These are phyloP conservation scores for Helicolenus hilgendorfi DNA, from an alignment of 2,797 vertebrate genomes.

Conservation along the genomic window DNA sequence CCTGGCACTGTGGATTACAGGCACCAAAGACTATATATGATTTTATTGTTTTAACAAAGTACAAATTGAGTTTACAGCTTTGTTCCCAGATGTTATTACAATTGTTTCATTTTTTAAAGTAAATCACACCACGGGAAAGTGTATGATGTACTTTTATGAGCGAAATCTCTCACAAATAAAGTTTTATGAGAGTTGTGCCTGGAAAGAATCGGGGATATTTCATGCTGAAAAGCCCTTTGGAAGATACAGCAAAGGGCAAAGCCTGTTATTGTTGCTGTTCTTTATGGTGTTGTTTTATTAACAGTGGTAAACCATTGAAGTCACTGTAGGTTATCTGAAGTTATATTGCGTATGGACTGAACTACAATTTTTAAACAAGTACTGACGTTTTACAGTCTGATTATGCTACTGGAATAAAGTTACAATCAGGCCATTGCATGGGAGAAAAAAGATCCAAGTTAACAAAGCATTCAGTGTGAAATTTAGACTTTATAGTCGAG, in stretches of 20 bases:
- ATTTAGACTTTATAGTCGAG: background rate
- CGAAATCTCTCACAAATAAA: conserved; percentile 64
- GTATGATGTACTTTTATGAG: conserved; percentile 70
- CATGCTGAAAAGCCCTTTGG: conserved; percentile 31
- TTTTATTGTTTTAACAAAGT: conserved; percentile 56
- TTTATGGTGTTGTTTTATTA: conserved; percentile 53
- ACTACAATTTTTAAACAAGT: conserved; percentile 5
- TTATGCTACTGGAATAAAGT: background rate
- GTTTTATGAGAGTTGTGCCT: conserved; percentile 63
- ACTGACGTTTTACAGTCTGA: background rate
- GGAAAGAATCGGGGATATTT: conserved; percentile 44
- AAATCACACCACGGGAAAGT: conserved; percentile 56
- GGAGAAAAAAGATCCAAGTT: background rate
- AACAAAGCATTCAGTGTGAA: background rate
- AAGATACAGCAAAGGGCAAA: conserved; percentile 39
- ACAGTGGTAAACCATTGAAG: conserved; percentile 30
- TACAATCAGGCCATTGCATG: background rate
- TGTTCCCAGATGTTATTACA: conserved; percentile 69
- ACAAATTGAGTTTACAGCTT: conserved; percentile 37
- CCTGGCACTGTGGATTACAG: conserved; percentile 41
- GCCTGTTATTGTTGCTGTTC: conserved; percentile 39
- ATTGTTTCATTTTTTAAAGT: conserved; percentile 65
- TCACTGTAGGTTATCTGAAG: background rate
- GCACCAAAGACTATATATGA: conserved; percentile 17
- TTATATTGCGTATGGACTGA: background rate